A percentile compares a stretch with the other conserved stretches of the same genome.
Conservation (phyloP, 2,797 vertebrate genomes). For the Chrysolophus pictus region DNA sequence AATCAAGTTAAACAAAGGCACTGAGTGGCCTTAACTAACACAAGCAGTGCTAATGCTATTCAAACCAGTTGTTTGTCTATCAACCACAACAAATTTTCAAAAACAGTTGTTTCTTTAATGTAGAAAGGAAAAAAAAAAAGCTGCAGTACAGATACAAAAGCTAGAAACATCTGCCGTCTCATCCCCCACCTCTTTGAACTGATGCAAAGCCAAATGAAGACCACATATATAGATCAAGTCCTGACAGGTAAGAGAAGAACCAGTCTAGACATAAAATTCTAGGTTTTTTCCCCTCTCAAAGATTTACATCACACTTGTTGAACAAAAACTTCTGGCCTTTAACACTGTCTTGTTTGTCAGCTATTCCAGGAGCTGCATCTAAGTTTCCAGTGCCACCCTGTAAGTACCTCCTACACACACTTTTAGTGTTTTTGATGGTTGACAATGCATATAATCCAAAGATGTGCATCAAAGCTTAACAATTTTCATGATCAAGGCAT, state of each 20-base stretch:
- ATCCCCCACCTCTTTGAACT: background rate
- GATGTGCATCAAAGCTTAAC: background rate
- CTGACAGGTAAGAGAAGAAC: background rate
- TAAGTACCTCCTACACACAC: background rate
- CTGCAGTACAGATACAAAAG: background rate
- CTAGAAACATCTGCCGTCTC: background rate
- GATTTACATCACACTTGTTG: background rate
- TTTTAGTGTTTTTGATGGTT: background rate
- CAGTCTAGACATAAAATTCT: background rate
- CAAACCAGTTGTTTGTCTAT: constrained; percentile 6
- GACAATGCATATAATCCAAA: background rate
- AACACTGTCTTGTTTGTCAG: background rate
- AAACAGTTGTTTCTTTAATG: background rate
- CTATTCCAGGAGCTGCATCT: background rate
- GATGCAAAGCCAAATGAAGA: background rate
- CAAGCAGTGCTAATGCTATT: constrained; percentile 36
- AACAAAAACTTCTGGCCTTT: background rate
- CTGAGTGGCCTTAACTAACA: constrained; percentile 4
- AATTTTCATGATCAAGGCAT: constrained; percentile 26
- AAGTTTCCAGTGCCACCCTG: background rate
- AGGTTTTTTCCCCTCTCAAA: background rate
- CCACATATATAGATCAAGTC: background rate
- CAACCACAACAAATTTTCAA: constrained; percentile 2
- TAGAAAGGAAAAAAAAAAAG: background rate
- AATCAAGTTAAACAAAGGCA: constrained; percentile 56